phyloP scores from a whole-genome alignment of 2,113 vertebrate species.

The Percina caprodes region DNA sequence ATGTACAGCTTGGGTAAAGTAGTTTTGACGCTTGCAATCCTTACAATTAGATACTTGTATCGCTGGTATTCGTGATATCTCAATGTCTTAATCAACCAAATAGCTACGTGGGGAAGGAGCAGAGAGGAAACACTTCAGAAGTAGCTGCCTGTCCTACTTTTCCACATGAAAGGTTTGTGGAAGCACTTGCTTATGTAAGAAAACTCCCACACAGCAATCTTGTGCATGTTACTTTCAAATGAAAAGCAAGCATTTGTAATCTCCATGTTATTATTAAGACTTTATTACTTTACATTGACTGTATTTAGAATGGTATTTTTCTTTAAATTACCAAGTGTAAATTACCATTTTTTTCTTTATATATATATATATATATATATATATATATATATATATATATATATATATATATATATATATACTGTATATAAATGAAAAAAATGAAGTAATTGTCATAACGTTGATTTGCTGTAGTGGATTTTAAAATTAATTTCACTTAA shows the following conservation, averaged over 20 bases:
- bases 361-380: too few relatives aligned
- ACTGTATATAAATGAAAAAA: too few relatives aligned
- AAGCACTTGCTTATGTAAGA: slow-evolving; percentile 47
- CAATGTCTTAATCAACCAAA: slow-evolving; percentile 12
- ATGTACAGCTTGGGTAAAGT: slow-evolving; percentile 13
- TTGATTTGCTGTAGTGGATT: too few relatives aligned
- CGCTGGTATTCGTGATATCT: neutral
- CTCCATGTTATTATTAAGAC: too few relatives aligned
- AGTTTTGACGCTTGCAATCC: slow-evolving; percentile 7
- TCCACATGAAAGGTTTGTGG: slow-evolving; percentile 47
- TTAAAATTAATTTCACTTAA: neutral
- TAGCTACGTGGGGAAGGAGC: slow-evolving; percentile 29
- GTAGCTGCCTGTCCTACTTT: slow-evolving; percentile 52
- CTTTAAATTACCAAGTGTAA: neutral
- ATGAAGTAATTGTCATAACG: neutral
- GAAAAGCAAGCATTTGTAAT: neutral
- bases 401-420: too few relatives aligned
- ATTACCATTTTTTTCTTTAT: too few relatives aligned
- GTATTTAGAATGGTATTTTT: neutral
- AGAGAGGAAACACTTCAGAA: slow-evolving; percentile 38
- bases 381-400: too few relatives aligned
- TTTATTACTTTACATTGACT: neutral
- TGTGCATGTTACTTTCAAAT: slow-evolving; percentile 8
- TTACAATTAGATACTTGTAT: slow-evolving; percentile 6
- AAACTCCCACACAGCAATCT: slow-evolving; percentile 39